These are phyloP conservation scores for Ephialtes manifestator DNA, from an alignment of 2,888 invertebrate species.

Conservation along the genomic window DNA sequence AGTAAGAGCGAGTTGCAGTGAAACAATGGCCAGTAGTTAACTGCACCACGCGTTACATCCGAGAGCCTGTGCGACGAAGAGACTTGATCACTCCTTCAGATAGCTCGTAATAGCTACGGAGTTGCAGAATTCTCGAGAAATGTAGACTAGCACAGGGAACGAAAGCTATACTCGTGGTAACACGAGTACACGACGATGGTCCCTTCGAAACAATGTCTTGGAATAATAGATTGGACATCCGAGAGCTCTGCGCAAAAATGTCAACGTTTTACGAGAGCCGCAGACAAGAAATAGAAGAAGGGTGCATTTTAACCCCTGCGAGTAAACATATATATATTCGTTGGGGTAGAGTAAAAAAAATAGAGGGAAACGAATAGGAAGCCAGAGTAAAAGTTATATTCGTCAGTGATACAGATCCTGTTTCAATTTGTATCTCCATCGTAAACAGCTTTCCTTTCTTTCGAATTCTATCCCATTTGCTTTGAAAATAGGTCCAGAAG, in stretches of 20 bases:
- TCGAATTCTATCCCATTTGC: constrained; percentile 8
- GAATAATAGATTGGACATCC: constrained; percentile 40
- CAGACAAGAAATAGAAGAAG: constrained; percentile 8
- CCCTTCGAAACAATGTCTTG: constrained; percentile 40
- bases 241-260: constrained; percentile 21
- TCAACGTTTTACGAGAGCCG: constrained; percentile 19
- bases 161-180: constrained; percentile 8
- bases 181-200: constrained; percentile 24
- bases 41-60: constrained; percentile 42
- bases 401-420: constrained; percentile 34
- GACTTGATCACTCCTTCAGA: constrained; percentile 53
- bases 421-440: constrained; percentile 38
- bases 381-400: constrained; percentile 31
- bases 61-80: constrained; percentile 5
- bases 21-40: constrained; percentile 55
- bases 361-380: not conserved
- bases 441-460: constrained; percentile 33
- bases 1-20: constrained; percentile 44
- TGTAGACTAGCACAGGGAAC: not conserved
- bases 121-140: constrained; percentile 42
- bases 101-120: constrained; percentile 44
- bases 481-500: not conserved
- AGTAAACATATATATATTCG: not conserved
- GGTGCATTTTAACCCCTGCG: constrained; percentile 13
- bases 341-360: not conserved